phyloP scores from a whole-genome alignment of 2,113 vertebrate species.

The Chascanopsetta lugubris region DNA sequence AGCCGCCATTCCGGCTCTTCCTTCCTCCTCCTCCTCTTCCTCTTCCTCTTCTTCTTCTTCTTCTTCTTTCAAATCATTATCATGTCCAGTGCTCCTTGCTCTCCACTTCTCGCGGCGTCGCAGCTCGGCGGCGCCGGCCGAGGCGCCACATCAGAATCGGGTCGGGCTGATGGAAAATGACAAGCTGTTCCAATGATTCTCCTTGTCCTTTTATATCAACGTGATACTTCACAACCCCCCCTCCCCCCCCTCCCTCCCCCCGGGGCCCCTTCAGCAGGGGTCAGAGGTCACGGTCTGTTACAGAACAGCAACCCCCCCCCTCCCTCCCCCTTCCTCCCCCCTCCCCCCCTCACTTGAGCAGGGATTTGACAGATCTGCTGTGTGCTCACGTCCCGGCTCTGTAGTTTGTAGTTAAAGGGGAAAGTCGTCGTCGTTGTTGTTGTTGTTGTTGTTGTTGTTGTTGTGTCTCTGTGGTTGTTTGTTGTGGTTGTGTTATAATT shows the following conservation, averaged over 20 bases:
- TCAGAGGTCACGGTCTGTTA: constrained; percentile 57
- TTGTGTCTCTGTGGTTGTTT: not conserved
- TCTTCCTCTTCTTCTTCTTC: constrained; percentile 11
- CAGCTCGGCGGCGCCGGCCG: constrained; percentile 14
- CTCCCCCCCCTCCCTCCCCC: constrained; percentile 3
- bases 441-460: too few relatives aligned
- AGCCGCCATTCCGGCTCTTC: constrained; percentile 1
- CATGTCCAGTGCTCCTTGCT: constrained; percentile 6
- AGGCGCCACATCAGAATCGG: constrained; percentile 42
- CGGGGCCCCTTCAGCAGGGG: constrained; percentile 19
- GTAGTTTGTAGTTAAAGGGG: not conserved
- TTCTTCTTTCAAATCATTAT: too few relatives aligned
- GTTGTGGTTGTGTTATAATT: constrained; percentile 7
- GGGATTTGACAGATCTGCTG: not conserved
- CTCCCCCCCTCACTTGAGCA: constrained; percentile 27
- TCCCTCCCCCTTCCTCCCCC: constrained; percentile 25
- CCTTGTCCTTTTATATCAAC: constrained; percentile 60
- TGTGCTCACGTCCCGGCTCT: not conserved
- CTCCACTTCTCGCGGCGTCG: constrained; percentile 7
- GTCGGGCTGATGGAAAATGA: constrained; percentile 58
- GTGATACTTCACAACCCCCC: constrained; percentile 28
- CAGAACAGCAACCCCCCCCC: constrained; percentile 42
- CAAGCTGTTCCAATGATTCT: constrained; percentile 61
- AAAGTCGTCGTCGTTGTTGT: too few relatives aligned
- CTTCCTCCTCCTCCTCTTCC: not conserved